Conservation (phyloP, 2,797 vertebrate genomes). For the Phylloscopus collybita region DNA sequence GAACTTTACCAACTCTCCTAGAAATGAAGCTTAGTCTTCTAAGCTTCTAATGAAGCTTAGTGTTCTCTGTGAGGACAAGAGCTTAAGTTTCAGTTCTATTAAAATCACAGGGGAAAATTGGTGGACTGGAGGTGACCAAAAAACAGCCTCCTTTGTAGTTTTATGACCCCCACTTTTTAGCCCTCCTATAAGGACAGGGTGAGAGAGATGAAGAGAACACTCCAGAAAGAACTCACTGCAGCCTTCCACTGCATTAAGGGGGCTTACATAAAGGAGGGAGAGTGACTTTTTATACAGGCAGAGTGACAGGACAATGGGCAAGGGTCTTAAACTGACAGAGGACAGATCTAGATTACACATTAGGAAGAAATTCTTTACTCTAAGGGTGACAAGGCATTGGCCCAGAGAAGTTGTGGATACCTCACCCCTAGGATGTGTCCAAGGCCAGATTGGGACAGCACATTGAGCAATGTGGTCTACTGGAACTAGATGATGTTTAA, state of each 20-base stretch:
- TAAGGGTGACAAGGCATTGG: neutral
- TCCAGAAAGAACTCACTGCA: neutral
- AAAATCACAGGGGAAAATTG: neutral
- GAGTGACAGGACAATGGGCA: neutral
- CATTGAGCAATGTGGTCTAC: neutral
- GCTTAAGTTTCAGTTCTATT: neutral
- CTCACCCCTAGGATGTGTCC: neutral
- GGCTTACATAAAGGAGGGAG: neutral
- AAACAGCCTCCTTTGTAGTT: neutral
- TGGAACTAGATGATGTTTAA: neutral
- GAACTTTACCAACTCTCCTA: neutral
- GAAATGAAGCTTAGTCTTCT: neutral
- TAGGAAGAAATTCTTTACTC: neutral
- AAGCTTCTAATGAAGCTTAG: neutral
- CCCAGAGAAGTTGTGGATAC: neutral
- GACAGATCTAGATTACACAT: neutral
- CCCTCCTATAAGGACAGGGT: neutral
- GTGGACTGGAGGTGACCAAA: neutral
- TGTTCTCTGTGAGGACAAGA: neutral
- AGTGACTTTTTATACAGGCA: neutral
- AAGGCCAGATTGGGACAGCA: neutral
- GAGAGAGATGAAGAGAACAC: neutral
- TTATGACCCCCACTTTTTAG: neutral
- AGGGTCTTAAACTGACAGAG: neutral
- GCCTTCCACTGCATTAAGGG: neutral